Base-by-base conservation (phyloP, 1,140 invertebrate species). In the Hesperophylax magnus region DNA sequence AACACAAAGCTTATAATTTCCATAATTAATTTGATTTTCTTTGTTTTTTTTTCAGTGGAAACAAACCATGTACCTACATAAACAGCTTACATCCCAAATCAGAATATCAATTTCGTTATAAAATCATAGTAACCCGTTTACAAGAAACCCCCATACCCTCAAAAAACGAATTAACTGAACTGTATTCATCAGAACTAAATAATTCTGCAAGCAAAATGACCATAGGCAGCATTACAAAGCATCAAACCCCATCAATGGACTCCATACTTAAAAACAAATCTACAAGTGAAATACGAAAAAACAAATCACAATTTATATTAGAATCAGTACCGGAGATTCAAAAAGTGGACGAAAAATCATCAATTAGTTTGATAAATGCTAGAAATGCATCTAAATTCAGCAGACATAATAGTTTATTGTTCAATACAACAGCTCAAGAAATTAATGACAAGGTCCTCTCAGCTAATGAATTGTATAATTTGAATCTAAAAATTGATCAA, bases 31-130 rank as follows among this genome's bases (percentile, higher is more conserved):
- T 4, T 39, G 4, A 39, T 39, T n/a, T n/a, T n/a, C n/a, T 39
- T 39, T 8, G 5, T 39, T 72, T 54, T 54, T 14, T 54, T 72
- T 72, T 72, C 52, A 72, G 69, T 72, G 69, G 69, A 24, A 72
- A 54, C 69, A 14, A 72, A 27, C 69, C 69, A n/a, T 24, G 18
- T 7, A 20, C 47, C 3, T 27, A 18, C 14, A 53, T 72, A 18
- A 54, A 72, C 69, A 72, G 54, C 22, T 22, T 72, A 53, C 6
- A 53, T 53, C 69, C 69, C 14, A 72, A 54, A 11, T 27, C 69
- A 11, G 39, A 53, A 17, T 20, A 72, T 20, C 53, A 54, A 6
- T 54, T 72, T 24, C n/a, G 47, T 20, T 72, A 72, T 52, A 72
- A 72, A 54, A 72, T 72, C 3, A 54, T 72, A 20, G 24, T 72